A percentile compares a stretch with the other conserved stretches of the same genome.
These are phyloP conservation scores for Musca domestica DNA, from an alignment of 1,140 invertebrate species.

Conservation along the genomic window DNA sequence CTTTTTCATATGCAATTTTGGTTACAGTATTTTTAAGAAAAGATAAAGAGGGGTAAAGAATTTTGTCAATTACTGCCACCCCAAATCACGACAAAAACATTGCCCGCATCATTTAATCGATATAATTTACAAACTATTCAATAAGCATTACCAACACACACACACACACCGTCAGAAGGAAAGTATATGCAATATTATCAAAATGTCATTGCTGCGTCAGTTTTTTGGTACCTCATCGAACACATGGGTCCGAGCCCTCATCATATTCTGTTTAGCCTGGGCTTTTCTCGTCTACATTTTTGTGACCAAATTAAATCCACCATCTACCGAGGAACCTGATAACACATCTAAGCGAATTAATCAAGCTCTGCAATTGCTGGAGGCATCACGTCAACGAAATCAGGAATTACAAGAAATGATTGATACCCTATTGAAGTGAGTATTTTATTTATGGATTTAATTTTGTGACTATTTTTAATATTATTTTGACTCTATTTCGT, in stretches of 20 bases:
- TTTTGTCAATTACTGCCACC: too few relatives aligned
- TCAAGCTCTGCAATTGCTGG: slow-evolving; percentile 45
- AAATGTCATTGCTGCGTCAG: slow-evolving; percentile 50
- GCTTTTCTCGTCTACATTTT: slow-evolving; percentile 51
- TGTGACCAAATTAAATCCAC: slow-evolving; percentile 43
- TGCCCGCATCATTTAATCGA: too few relatives aligned
- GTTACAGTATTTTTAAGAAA: too few relatives aligned
- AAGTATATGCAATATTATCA: too few relatives aligned
- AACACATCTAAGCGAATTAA: slow-evolving; percentile 42
- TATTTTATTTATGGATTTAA: background rate
- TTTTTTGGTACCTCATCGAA: slow-evolving; percentile 49
- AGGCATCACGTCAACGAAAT: slow-evolving; percentile 49
- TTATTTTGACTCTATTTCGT: background rate
- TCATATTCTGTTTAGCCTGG: slow-evolving; percentile 51
- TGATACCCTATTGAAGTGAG: slow-evolving; percentile 49
- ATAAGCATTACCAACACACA: too few relatives aligned
- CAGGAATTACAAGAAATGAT: slow-evolving; percentile 48
- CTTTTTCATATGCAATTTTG: too few relatives aligned
- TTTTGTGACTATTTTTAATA: background rate
- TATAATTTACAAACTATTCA: too few relatives aligned
- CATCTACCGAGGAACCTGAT: slow-evolving; percentile 38
- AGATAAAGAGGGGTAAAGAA: too few relatives aligned
- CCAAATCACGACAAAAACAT: too few relatives aligned
- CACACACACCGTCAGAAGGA: too few relatives aligned
- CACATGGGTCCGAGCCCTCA: slow-evolving; percentile 48